These are phyloP conservation scores for Tautogolabrus adspersus DNA, from an alignment of 2,113 vertebrate genomes.

Conservation along the genomic window DNA sequence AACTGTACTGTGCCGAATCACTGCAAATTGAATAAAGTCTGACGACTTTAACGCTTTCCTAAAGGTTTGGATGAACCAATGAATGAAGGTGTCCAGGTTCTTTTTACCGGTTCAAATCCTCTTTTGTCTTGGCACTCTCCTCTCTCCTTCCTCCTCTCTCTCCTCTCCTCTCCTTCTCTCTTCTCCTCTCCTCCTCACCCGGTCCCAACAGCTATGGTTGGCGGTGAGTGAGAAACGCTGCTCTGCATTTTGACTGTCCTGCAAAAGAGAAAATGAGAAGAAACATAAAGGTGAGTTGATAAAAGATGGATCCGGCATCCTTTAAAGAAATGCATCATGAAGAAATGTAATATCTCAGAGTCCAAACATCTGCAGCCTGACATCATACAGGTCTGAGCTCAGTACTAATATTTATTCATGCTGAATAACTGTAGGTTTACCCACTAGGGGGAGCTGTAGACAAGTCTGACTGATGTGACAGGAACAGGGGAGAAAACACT, in stretches of 20 bases:
- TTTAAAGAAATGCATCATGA: not conserved
- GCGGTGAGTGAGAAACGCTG: constrained; percentile 75
- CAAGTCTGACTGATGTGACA: constrained; percentile 8
- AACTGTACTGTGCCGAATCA: too few relatives aligned
- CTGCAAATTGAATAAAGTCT: too few relatives aligned
- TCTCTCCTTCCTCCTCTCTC: not conserved
- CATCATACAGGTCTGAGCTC: not conserved
- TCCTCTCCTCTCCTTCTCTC: constrained; percentile 16
- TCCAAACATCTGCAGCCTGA: too few relatives aligned
- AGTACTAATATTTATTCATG: not conserved
- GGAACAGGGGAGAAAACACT: not conserved
- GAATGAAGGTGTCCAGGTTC: too few relatives aligned
- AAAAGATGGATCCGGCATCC: not conserved
- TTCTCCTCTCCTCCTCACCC: constrained; percentile 77
- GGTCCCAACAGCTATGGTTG: constrained; percentile 83
- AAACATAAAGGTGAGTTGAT: not conserved
- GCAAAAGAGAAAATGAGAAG: constrained; percentile 10
- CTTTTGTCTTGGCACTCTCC: constrained; percentile 2
- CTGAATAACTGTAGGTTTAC: not conserved
- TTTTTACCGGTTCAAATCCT: constrained; percentile 38
- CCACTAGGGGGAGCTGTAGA: constrained; percentile 69
- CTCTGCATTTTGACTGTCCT: constrained; percentile 82
- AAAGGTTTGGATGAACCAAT: too few relatives aligned
- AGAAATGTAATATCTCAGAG: not conserved
- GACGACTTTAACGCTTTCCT: too few relatives aligned